Base-by-base conservation (phyloP, 2,888 invertebrate genomes). In the Cantharis rustica region DNA sequence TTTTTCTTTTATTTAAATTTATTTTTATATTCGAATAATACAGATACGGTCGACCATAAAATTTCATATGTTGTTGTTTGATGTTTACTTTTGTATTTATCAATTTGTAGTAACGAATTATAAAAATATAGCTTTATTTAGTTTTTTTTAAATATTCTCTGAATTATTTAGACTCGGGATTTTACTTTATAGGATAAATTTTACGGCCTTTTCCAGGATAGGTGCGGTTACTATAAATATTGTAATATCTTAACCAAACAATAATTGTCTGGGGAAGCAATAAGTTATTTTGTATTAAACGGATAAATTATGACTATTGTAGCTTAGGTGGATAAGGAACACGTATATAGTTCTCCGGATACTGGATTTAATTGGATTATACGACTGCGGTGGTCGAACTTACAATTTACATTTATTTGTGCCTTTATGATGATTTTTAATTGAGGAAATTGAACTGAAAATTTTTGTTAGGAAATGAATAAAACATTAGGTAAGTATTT, bases 361-460 rank as follows among this genome's bases (percentile, higher is more conserved):
- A 83, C 84, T 84, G 83, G 86, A 85, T 86, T 86, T 87, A 87
- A 86, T 87, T 86, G 86, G 87, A 87, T 86, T 87, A 86, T 86
- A 86, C 82, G 84, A 84, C 83, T 84, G 85, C 68, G 74, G 76
- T 69, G 73, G 68, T 72, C 74, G 68, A 69, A 74, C 63, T 71
- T 26, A 71, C 75, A 76, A 61, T 75, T 71, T 62, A 69, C 73
- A 76, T 73, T 64, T 71, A 76, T 76, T 76, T 69, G 62, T 72
- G 9, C 2, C 15, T 20, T 66, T 66, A 66, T n/a, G 9, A 13
- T 9, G 11, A 66, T 63, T 20, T 66, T 66, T 16, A 13, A n/a
- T 47, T 47, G 47, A 47, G 47, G n/a, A 47, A 47, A 47, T 47
- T 47, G 47, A 47, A 47, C 47, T 5, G 47, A n/a, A 47, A 47